Conservation (phyloP, 92 coral and sea anemone species). For the Parazoanthus darwini region DNA sequence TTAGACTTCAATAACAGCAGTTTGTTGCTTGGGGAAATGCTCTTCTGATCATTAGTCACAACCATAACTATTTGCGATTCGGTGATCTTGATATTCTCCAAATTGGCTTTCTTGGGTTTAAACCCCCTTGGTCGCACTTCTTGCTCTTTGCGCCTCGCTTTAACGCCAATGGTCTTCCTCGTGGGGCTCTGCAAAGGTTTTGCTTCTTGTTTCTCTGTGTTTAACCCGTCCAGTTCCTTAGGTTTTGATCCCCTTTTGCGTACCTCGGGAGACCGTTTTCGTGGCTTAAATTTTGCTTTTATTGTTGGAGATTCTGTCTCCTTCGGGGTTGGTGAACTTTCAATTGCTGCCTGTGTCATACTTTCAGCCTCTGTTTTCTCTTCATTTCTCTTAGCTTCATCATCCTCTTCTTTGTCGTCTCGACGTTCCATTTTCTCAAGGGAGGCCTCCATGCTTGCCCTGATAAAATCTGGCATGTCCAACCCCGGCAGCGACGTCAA, state of each 20-base stretch:
- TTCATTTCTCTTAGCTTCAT: neutral
- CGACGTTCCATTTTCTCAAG: slow-evolving; percentile 23
- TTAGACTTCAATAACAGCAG: neutral
- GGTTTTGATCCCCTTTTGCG: neutral
- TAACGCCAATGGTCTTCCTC: slow-evolving; percentile 3
- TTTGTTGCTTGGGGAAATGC: slow-evolving; percentile 8
- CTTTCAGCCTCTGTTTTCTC: neutral
- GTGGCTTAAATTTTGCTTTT: slow-evolving; percentile 26
- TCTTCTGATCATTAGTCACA: slow-evolving; percentile 32
- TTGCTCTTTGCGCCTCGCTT: neutral
- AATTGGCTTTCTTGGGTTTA: slow-evolving; percentile 1
- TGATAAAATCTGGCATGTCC: slow-evolving; percentile 28
- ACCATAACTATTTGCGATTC: slow-evolving; percentile 36
- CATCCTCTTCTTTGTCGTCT: neutral
- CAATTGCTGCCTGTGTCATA: neutral
- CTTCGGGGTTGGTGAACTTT: neutral
- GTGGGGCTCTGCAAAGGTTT: neutral
- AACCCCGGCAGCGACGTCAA: slow-evolving; percentile 30
- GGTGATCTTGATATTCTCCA: slow-evolving; percentile 34
- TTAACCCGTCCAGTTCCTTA: neutral
- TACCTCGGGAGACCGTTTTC: neutral
- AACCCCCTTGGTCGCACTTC: slow-evolving; percentile 17
- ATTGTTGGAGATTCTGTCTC: slow-evolving; percentile 9
- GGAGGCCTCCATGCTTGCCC: slow-evolving; percentile 33
- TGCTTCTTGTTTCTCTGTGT: neutral